phyloP scores from a whole-genome alignment of 2,888 invertebrate genomes.

The Terebella lapidaria region DNA sequence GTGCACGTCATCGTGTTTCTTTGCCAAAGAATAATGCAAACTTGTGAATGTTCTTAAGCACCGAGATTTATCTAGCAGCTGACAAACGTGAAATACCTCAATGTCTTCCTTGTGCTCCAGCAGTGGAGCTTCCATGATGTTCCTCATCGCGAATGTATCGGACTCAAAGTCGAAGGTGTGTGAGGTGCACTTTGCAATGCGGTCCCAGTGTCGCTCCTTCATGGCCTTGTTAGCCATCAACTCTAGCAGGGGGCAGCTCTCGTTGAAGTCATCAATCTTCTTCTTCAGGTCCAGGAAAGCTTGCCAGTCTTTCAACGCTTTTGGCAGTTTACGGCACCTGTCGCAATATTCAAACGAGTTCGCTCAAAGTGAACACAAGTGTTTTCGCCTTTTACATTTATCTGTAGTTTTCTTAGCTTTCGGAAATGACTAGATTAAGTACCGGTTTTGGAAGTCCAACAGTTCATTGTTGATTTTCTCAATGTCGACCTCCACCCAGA shows the following conservation, averaged over 20 bases:
- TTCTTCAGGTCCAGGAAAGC: conserved; percentile 78
- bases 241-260: conserved; percentile 78
- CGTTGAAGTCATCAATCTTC: conserved; percentile 86
- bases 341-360: too few relatives aligned
- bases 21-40: too few relatives aligned
- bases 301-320: conserved; percentile 81
- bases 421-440: too few relatives aligned
- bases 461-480: conserved; percentile 49
- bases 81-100: too few relatives aligned
- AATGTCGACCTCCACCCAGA: conserved; percentile 51
- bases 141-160: conserved; percentile 72
- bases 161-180: conserved; percentile 75
- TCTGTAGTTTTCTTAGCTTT: too few relatives aligned
- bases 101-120: conserved; percentile 79
- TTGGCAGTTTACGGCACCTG: conserved; percentile 67
- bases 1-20: too few relatives aligned
- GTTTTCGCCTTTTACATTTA: not conserved
- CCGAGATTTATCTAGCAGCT: too few relatives aligned
- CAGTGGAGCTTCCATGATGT: conserved; percentile 79
- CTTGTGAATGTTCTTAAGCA: too few relatives aligned
- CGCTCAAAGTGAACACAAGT: too few relatives aligned
- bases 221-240: conserved; percentile 83
- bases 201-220: conserved; percentile 75
- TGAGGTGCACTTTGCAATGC: conserved; percentile 60
- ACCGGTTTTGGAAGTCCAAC: conserved; percentile 48